phyloP scores from a whole-genome alignment of 2,888 invertebrate species.

The Microplitis deprimator region DNA sequence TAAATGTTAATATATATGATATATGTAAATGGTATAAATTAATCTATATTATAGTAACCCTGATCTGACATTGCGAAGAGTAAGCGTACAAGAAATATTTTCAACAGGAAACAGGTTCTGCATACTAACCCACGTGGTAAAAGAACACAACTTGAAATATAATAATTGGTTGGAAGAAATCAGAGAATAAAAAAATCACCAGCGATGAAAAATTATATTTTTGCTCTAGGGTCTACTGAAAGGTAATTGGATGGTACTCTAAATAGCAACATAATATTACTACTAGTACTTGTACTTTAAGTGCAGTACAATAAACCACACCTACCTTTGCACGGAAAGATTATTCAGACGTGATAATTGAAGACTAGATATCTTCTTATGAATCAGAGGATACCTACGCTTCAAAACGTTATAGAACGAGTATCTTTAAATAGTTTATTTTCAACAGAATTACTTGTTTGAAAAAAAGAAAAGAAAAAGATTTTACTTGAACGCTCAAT shows the following conservation, averaged over 20 bases:
- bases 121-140: background rate
- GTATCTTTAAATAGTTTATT: background rate
- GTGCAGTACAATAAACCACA: background rate
- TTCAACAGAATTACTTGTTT: background rate
- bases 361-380: background rate
- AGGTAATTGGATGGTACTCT: background rate
- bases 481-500: too few relatives aligned
- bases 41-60: background rate
- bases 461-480: too few relatives aligned
- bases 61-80: slow-evolving; percentile 3
- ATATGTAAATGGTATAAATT: slow-evolving; percentile 6
- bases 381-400: slow-evolving; percentile 7
- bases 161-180: background rate
- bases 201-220: background rate
- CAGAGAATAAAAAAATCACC: background rate
- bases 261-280: slow-evolving; percentile 1
- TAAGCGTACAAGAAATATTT: background rate
- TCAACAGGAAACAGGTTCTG: slow-evolving; percentile 1
- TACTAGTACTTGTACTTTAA: background rate
- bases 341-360: slow-evolving; percentile 26
- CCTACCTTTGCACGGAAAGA: slow-evolving; percentile 8
- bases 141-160: background rate
- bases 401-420: background rate
- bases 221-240: background rate
- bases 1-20: background rate